Base-by-base conservation (phyloP, 1,140 invertebrate genomes). In the Parapsyche elsis region DNA sequence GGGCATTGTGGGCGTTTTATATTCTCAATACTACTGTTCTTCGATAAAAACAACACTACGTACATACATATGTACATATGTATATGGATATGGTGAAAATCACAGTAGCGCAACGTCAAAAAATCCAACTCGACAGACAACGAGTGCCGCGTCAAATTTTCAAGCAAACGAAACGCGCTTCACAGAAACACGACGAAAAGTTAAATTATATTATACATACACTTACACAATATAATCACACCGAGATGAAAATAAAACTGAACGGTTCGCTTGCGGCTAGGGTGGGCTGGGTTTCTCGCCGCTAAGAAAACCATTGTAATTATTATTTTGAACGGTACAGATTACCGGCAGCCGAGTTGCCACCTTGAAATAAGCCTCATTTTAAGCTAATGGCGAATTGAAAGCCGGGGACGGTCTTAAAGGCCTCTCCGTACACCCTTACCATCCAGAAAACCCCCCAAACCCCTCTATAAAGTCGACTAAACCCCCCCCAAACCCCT, bases 331-430 rank as follows among this genome's bases (percentile, higher is more conserved):
- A 71, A 73, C 76, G 64, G 59, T 80, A 81, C 80, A 81, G 80
- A 81, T 81, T 81, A 78, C 67, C 70, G 45, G 57, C 59, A 80
- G 59, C 59, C 64, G 64, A 67, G 64, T 67, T 67, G 79, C 71
- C 73, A 78, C 49, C 76, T 79, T 76, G 71, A 74, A 75, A 57
- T 80, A 81, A 83, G 49, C 79, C 79, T 76, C 77, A 80, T 78
- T 79, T 76, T 44, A 59, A 61, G 79, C 73, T 83, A 81, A 81
- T 81, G 81, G 79, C 49, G 79, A 83, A 83, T 83, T 83, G 81
- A 83, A 83, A 81, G 71, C 79, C n/a, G 46, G 76, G 78, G 78
- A 79, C 46, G 78, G 79, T 77, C 73, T 80, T 83, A 64, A 79
- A 71, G 79, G 76, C 79, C 81, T 80, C 9, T 16, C 71, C 23